phyloP scores from a whole-genome alignment of 2,113 vertebrate genomes.

The Antennarius striatus region DNA sequence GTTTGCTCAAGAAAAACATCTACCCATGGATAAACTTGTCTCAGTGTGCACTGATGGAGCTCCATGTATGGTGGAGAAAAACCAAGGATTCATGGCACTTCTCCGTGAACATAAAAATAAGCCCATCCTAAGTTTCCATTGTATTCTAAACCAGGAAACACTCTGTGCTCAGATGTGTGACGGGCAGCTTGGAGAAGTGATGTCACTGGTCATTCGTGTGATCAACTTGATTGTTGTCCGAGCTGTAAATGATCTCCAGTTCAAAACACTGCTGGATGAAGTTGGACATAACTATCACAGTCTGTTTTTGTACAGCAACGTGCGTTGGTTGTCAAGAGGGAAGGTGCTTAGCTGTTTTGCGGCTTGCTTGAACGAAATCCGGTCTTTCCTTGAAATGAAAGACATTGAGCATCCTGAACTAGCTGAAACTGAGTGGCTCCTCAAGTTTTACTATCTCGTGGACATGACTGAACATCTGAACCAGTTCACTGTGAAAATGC shows the following conservation, averaged over 20 bases:
- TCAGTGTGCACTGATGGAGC: conserved; percentile 42
- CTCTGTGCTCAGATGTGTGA: conserved; percentile 59
- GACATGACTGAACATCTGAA: no score
- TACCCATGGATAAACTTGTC: no score
- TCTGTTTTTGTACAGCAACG: conserved; percentile 63
- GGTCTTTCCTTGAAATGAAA: conserved; percentile 56
- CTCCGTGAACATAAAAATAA: conserved; percentile 56
- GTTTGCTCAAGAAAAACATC: no score
- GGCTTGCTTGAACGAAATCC: conserved; percentile 15
- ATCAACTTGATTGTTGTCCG: conserved; percentile 10
- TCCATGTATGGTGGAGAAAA: conserved; percentile 40
- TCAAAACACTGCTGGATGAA: no score
- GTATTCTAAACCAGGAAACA: conserved; percentile 54
- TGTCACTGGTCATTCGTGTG: conserved; percentile 46
- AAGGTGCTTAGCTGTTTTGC: conserved; percentile 46
- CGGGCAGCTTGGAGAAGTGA: conserved; percentile 47
- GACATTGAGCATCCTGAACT: conserved; percentile 27
- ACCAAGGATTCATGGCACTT: conserved; percentile 41
- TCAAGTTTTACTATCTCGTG: no score
- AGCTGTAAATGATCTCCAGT: no score
- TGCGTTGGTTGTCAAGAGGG: conserved; percentile 30
- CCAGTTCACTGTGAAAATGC: conserved; percentile 64
- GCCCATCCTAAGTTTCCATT: conserved; percentile 56
- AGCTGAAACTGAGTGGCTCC: conserved; percentile 42
- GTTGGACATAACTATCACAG: conserved; percentile 49